Conservation (phyloP, 2,888 invertebrate species). For the Caenorhabditis doughertyi region DNA sequence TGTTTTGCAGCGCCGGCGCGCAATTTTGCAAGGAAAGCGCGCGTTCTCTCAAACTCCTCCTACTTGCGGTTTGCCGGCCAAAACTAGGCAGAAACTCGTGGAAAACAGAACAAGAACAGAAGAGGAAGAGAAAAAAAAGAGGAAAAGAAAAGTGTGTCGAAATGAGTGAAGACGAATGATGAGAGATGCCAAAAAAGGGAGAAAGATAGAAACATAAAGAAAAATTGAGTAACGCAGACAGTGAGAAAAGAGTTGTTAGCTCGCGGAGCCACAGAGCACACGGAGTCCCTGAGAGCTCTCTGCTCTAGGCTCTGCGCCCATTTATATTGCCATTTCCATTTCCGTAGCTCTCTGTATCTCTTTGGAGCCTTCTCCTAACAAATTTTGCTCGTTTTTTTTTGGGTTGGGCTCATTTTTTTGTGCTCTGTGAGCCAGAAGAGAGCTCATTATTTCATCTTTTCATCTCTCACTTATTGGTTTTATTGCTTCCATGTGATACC, state of each 20-base stretch:
- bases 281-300: conserved; percentile 43
- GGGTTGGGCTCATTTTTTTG: conserved; percentile 23
- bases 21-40: conserved; percentile 15
- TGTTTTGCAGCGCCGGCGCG: conserved; percentile 44
- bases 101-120: conserved; percentile 33
- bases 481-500: conserved; percentile 25
- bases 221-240: conserved; percentile 27
- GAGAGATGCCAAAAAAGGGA: conserved; percentile 41
- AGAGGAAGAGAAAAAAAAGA: conserved; percentile 28
- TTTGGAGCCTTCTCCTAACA: conserved; percentile 17
- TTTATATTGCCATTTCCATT: conserved; percentile 63
- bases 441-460: conserved; percentile 44
- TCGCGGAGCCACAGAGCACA: conserved; percentile 47
- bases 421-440: conserved; percentile 25
- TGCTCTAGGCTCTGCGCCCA: conserved; percentile 48
- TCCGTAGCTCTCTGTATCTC: conserved; percentile 46
- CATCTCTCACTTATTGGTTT: conserved; percentile 24
- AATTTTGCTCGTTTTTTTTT: conserved; percentile 33
- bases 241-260: conserved; percentile 15
- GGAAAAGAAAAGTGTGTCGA: conserved; percentile 45
- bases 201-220: conserved; percentile 1
- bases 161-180: conserved; percentile 17
- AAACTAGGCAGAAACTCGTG: conserved; percentile 24
- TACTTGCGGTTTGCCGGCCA: conserved; percentile 3
- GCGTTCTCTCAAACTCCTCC: conserved; percentile 11